phyloP scores from a whole-genome alignment of 2,113 vertebrate species.

The Podarcis cretensis region DNA sequence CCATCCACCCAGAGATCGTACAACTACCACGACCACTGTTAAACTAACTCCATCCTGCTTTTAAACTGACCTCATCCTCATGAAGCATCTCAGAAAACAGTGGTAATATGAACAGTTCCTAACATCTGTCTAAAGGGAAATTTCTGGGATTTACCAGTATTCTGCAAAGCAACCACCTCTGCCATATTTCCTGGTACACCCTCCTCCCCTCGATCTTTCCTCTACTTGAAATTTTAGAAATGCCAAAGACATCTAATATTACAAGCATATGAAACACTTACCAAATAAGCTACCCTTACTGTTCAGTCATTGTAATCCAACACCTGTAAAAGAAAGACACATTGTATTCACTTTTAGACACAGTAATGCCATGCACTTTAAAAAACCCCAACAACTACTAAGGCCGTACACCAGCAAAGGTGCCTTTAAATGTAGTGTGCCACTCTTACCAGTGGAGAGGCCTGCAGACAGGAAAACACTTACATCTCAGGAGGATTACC shows the following conservation, averaged over 20 bases:
- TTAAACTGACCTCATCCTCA: not conserved
- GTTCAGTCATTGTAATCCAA: conserved; percentile 35
- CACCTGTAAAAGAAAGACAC: conserved; percentile 42
- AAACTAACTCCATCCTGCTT: not conserved
- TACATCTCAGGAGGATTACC: not conserved
- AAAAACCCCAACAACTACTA: not conserved
- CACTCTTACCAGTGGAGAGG: not conserved
- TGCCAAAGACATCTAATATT: not conserved
- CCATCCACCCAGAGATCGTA: not conserved
- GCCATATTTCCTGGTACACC: not conserved
- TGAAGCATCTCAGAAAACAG: not conserved
- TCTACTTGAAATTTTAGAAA: not conserved
- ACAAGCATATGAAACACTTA: not conserved
- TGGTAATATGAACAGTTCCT: not conserved
- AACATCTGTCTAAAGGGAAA: not conserved
- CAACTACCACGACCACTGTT: not conserved
- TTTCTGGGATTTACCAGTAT: not conserved
- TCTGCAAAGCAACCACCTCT: not conserved
- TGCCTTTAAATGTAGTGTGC: not conserved
- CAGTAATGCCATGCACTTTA: not conserved
- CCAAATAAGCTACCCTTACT: conserved; percentile 18
- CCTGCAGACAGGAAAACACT: not conserved
- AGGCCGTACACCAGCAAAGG: not conserved
- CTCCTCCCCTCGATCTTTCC: not conserved
- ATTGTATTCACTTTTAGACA: conserved; percentile 16